Base-by-base conservation (phyloP, 2,113 vertebrate genomes). In the Hypocryptadius cinnamomeus region DNA sequence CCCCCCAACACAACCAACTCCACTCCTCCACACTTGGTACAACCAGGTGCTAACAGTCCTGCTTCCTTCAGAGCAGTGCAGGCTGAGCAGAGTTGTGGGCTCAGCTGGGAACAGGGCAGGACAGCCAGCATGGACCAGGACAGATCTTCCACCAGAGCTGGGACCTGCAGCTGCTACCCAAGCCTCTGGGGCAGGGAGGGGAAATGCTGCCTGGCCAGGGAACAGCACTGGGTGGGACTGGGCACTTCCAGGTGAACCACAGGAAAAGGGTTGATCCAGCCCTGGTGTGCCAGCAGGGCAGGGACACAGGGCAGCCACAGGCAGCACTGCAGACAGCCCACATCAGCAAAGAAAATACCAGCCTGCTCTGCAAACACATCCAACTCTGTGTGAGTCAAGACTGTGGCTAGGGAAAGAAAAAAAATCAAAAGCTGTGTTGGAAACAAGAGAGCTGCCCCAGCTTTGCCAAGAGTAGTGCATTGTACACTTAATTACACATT, bases 401-500 rank as follows among this genome's bases (percentile, higher is more conserved):
- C 4, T 50, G 72, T 22, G 64, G 89, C 89, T 77, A 35, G 40
- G 40, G 15, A 35, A 23, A 53, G 56, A 24, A 31, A 77, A 68
- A 48, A 48, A 64, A 40, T 40, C n/a, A 79, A 89, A 89, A 5
- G 50, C 88, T 88, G 71, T 23, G 69, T 74, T 79, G 72, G 44
- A 81, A 77, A 69, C 54, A 85, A 92, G 89, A 78, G 57, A 83
- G 91, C 65, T 88, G 54, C 14, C 73, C 79, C 79, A 79, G 89
- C 83, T 69, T n/a, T 87, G 87, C 92, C 90, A 92, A 81, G 91
- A 86, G 85, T 13, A 65, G 71, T 23, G 65, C 88, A 82, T 51
- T 90, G 88, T 87, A 54, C 63, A 85, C 84, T 89, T 90, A 81
- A 94, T 84, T 81, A 69, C 78, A 87, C 71, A 95, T 59, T 86